Conservation (phyloP, 2,797 vertebrate genomes). For the Karalla daura region DNA sequence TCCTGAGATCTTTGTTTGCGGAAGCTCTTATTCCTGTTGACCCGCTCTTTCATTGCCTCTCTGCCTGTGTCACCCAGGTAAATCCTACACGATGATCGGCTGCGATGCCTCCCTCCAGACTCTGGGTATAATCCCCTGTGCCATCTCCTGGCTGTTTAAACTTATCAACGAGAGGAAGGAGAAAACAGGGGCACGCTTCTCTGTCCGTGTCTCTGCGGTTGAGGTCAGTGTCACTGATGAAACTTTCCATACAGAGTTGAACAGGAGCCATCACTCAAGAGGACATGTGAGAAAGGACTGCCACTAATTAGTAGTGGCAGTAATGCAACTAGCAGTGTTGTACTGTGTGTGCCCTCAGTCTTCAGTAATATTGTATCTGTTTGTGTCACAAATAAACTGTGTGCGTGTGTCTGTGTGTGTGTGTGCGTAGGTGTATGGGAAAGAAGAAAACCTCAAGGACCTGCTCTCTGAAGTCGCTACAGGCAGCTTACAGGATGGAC, state of each 20-base stretch:
- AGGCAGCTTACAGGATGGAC: slow-evolving; percentile 95
- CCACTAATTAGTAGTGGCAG: background rate
- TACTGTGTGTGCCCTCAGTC: background rate
- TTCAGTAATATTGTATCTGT: background rate
- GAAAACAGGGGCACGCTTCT: slow-evolving; percentile 97
- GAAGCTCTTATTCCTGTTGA: slow-evolving; percentile 16
- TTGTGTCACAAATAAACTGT: background rate
- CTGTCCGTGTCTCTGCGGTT: slow-evolving; percentile 95
- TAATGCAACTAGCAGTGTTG: no score
- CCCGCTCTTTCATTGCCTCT: background rate
- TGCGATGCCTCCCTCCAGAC: slow-evolving; percentile 95
- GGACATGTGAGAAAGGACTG: slow-evolving; percentile 4
- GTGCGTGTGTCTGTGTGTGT: slow-evolving; percentile 18
- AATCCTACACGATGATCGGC: slow-evolving; percentile 98
- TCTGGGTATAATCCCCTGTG: slow-evolving; percentile 96
- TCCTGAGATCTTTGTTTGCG: slow-evolving; percentile 4
- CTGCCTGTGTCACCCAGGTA: slow-evolving; percentile 82
- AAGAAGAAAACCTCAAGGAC: slow-evolving; percentile 97
- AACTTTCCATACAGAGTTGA: slow-evolving; percentile 1
- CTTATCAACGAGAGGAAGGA: slow-evolving; percentile 97
- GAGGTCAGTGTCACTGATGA: slow-evolving; percentile 79
- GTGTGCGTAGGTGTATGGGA: slow-evolving; percentile 89
- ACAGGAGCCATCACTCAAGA: slow-evolving; percentile 1
- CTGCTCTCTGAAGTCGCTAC: slow-evolving; percentile 95
- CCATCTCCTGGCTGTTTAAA: slow-evolving; percentile 99